Conservation (phyloP, 2,113 vertebrate species). For the Ophthalmolycus amberensis region DNA sequence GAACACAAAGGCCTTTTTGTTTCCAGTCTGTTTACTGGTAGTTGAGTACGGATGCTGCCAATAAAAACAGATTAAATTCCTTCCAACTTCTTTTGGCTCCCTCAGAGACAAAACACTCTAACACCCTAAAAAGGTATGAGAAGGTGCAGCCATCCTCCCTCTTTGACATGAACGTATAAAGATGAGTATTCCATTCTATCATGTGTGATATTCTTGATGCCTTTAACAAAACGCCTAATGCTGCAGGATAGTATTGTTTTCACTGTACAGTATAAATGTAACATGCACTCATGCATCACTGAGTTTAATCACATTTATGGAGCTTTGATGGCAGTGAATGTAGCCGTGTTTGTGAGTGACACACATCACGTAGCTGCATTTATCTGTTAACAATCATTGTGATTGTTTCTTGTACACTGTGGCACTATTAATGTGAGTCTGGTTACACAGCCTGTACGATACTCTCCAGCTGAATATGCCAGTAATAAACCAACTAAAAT, state of each 20-base stretch:
- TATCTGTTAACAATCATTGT: not conserved
- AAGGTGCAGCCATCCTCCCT: not conserved
- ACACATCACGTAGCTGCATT: not conserved
- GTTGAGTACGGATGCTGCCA: not conserved
- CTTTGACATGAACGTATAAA: not conserved
- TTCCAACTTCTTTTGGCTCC: not conserved
- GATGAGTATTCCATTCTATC: not conserved
- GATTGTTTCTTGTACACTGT: too few species aligned
- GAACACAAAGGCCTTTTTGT: not conserved
- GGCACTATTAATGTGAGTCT: not conserved
- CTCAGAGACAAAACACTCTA: not conserved
- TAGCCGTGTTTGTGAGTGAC: not conserved
- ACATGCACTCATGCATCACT: not conserved
- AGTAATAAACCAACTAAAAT: not conserved
- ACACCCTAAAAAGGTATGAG: not conserved
- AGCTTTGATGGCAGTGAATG: not conserved
- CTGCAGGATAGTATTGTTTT: not conserved
- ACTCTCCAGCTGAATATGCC: not conserved
- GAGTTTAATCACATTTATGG: not conserved
- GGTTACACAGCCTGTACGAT: not conserved
- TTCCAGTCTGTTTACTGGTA: not conserved
- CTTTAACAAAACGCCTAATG: not conserved
- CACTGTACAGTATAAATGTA: not conserved
- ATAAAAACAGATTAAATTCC: not conserved
- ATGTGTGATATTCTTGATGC: not conserved